phyloP scores from a whole-genome alignment of 1,140 invertebrate species.

The Pararge aegeria region DNA sequence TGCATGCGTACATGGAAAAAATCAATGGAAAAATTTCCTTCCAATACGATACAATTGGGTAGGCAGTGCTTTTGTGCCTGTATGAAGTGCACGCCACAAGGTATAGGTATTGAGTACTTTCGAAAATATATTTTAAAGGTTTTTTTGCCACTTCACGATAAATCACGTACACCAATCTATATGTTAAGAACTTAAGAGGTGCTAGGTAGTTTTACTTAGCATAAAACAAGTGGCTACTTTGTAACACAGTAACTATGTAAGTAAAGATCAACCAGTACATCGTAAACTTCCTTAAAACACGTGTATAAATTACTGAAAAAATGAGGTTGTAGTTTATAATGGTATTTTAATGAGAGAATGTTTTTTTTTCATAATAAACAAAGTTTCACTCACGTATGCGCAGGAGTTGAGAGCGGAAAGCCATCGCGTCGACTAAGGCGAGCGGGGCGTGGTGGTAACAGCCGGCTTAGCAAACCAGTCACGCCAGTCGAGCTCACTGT shows the following conservation, averaged over 20 bases:
- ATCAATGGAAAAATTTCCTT: too few species aligned
- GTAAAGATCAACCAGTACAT: not conserved
- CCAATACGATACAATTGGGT: too few species aligned
- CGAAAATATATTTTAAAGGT: not conserved
- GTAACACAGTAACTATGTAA: not conserved
- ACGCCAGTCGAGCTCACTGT: slow-evolving; percentile 44
- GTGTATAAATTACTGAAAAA: too few species aligned
- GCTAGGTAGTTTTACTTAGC: slow-evolving; percentile 13
- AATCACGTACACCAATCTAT: slow-evolving; percentile 1
- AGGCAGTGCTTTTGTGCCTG: too few species aligned
- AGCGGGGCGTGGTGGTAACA: slow-evolving; percentile 31
- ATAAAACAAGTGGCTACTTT: slow-evolving; percentile 1
- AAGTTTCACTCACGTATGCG: slow-evolving; percentile 52
- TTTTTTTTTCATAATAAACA: not conserved
- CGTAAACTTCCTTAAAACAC: too few species aligned
- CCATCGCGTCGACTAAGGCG: slow-evolving; percentile 62
- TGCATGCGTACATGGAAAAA: too few species aligned
- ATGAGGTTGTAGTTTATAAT: not conserved
- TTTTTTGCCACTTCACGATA: slow-evolving; percentile 4
- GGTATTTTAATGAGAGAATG: not conserved
- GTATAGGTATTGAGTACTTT: not conserved
- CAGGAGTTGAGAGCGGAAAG: slow-evolving; percentile 63
- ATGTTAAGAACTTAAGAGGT: not conserved
- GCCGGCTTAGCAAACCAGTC: slow-evolving; percentile 48
- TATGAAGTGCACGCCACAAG: too few species aligned